Conservation (phyloP, 1,140 invertebrate genomes). For the Argopecten irradians region DNA sequence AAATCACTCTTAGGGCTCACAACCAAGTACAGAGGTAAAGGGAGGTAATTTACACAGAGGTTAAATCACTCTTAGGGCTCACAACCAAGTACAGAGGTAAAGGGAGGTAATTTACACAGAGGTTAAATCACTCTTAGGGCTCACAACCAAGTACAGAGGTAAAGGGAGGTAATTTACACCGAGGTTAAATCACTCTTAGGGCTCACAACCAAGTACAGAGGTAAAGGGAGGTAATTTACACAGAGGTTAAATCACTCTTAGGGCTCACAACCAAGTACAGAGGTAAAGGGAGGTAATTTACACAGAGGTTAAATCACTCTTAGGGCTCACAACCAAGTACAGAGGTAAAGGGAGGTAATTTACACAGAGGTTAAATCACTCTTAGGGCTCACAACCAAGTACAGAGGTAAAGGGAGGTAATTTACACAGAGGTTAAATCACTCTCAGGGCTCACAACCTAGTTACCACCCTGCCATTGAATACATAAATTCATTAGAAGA, state of each 20-base stretch:
- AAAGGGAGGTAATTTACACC: too few relatives aligned
- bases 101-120: not conserved
- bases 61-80: not conserved
- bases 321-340: not conserved
- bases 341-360: not conserved
- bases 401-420: not conserved
- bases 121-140: not conserved
- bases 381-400: not conserved
- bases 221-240: too few relatives aligned
- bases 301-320: not conserved
- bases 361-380: not conserved
- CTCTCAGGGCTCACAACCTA: not conserved
- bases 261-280: not conserved
- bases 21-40: not conserved
- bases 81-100: not conserved
- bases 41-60: not conserved
- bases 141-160: not conserved
- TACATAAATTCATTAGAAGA: too few relatives aligned
- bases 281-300: not conserved
- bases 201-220: too few relatives aligned
- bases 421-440: not conserved
- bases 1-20: not conserved
- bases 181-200: too few relatives aligned
- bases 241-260: too few relatives aligned
- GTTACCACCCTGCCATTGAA: not conserved